Evolutionary conservation across 1,140 invertebrate genomes (phyloP).

Genomic region (Coelopa frigida): DNA sequence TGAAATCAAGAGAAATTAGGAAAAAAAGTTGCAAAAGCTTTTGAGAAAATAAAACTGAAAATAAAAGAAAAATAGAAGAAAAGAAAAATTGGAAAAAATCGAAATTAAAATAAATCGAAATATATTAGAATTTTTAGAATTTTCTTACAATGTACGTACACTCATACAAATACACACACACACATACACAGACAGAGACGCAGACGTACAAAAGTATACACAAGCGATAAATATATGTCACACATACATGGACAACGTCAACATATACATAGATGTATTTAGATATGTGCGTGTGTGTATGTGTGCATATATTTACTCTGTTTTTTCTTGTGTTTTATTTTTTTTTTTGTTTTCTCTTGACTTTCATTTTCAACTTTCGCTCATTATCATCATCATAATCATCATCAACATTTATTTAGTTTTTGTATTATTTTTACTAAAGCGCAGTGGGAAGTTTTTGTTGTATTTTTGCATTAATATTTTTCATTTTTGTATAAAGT

Average conservation of each 20-base stretch:
- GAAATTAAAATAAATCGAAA: slow-evolving; percentile 4
- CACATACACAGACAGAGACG: not conserved
- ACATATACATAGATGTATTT: not conserved
- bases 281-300: not conserved
- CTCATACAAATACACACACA: not conserved
- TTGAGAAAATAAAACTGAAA: not conserved
- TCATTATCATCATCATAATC: too few species aligned
- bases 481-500: slow-evolving; percentile 12
- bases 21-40: not conserved
- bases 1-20: not conserved
- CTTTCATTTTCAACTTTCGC: too few species aligned
- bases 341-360: slow-evolving; percentile 19
- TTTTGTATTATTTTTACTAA: slow-evolving; percentile 28
- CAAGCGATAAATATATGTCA: too few species aligned
- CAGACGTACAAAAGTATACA: not conserved
- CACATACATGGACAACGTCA: too few species aligned
- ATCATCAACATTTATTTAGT: not conserved
- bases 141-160: not conserved
- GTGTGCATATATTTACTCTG: slow-evolving; percentile 1
- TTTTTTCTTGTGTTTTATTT: slow-evolving; percentile 16
- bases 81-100: slow-evolving; percentile 3
- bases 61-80: slow-evolving; percentile 1
- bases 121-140: slow-evolving; percentile 8
- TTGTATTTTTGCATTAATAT: slow-evolving; percentile 42
- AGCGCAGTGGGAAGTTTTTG: slow-evolving; percentile 46